Evolutionary conservation across 2,113 vertebrate genomes (phyloP), one percentile per base, ranked within the genome.

Genomic region (Eclectus roratus): DNA sequence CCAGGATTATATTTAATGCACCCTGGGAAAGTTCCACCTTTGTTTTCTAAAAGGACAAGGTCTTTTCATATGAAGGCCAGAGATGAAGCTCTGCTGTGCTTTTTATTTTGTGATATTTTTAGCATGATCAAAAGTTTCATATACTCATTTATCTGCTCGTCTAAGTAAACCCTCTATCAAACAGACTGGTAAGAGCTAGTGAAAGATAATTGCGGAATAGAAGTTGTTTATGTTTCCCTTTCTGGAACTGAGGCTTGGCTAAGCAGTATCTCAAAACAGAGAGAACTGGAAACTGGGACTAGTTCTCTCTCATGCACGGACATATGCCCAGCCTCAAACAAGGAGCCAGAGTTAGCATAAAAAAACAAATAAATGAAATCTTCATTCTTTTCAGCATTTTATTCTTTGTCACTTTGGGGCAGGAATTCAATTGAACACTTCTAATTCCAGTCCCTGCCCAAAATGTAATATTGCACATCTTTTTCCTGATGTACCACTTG

Each of bases 21-120:
- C 78, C 76, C 85, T 86, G 93, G 86, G 61, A 56, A 91, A 79
- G 56, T 93, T 96, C 83, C 93, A 91, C 84, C 73, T 86, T 92
- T 86, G 66, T 92, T 93, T 93, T 77, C 70, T 84, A 89, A 92
- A 74, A 33, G 41, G 70, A 81, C 27, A 39, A 1, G 3, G 35
- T 68, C 25, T 85, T 89, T 80, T 74, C 70, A 63, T 31, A 33
- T 10, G 50, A 91, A 81, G 27, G 37, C 35, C 80, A 91, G 39
- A 70, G 56, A 82, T 29, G 24, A 89, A 79, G 52, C 28, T 81
- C 83, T 84, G 52, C 49, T 61, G 31, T 31, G 33, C 19, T 84
- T 91, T 89, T 90, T 55, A 70, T 85, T 95, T 29, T 73, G 29
- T 77, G 70, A 18, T 76, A 77, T 83, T 89, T 96, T 88, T 76